These are phyloP conservation scores for Nyctibius grandis DNA, from an alignment of 2,797 vertebrate genomes.

Conservation along the genomic window DNA sequence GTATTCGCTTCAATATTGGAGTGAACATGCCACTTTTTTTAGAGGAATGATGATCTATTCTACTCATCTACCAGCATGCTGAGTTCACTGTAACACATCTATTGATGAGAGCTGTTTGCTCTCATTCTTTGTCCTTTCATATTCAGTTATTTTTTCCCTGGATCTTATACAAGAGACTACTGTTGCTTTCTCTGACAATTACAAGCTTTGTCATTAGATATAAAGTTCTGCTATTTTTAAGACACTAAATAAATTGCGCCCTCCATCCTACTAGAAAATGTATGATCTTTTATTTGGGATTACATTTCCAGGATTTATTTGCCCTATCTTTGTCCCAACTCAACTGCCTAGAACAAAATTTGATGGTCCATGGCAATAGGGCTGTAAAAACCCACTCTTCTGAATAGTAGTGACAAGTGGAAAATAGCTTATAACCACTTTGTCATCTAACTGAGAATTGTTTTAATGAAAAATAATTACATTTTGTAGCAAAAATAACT, in stretches of 20 bases:
- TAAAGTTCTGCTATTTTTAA: slow-evolving; percentile 20
- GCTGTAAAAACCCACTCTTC: background rate
- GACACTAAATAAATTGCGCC: slow-evolving; percentile 36
- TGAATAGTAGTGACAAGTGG: slow-evolving; percentile 3
- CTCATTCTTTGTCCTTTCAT: slow-evolving; percentile 27
- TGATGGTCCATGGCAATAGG: background rate
- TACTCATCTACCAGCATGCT: background rate
- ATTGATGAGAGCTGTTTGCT: background rate
- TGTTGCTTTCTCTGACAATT: slow-evolving; percentile 5
- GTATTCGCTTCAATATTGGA: background rate
- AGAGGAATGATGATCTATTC: background rate
- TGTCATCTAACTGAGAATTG: slow-evolving; percentile 1
- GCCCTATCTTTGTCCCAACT: background rate
- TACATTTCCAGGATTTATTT: slow-evolving; percentile 22
- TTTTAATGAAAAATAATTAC: slow-evolving; percentile 45
- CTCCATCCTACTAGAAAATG: background rate
- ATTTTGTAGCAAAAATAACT: slow-evolving; percentile 44
- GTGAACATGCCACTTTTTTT: background rate
- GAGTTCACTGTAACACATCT: slow-evolving; percentile 8
- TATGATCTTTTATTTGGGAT: slow-evolving; percentile 6
- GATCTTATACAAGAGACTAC: background rate
- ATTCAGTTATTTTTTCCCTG: background rate
- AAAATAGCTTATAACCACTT: slow-evolving; percentile 20
- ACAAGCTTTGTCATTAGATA: slow-evolving; percentile 11
- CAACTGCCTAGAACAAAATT: slow-evolving; percentile 17